Evolutionary conservation across 2,797 vertebrate species (phyloP).

Genomic region (Rhabdomys pumilio): DNA sequence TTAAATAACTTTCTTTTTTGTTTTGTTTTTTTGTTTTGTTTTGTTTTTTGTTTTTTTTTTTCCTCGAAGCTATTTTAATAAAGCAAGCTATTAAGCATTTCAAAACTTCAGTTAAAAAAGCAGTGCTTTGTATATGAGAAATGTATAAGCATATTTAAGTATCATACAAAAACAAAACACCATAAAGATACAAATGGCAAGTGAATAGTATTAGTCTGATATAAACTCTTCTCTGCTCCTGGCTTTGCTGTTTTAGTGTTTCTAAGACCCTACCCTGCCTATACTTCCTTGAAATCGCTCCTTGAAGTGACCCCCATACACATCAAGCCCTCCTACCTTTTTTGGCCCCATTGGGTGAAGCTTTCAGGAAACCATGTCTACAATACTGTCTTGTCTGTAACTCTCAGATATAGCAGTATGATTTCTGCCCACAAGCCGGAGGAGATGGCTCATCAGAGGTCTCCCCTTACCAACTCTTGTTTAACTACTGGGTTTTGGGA

Average conservation of each 20-base stretch:
- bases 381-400: neutral
- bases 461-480: neutral
- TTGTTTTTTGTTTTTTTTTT: neutral
- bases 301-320: neutral
- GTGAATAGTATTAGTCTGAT: neutral
- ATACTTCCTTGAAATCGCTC: neutral
- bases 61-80: constrained; percentile 56
- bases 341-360: neutral
- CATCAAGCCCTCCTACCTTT: neutral
- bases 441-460: neutral
- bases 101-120: constrained; percentile 11
- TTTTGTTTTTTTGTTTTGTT: no score
- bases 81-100: neutral
- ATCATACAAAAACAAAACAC: neutral
- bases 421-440: neutral
- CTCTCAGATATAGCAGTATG: neutral
- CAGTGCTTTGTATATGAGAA: neutral
- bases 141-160: constrained; percentile 19
- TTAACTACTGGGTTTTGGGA: neutral
- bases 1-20: neutral
- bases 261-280: neutral
- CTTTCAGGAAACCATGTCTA: neutral
- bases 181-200: neutral
- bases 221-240: neutral
- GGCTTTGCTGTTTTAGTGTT: neutral